Base-by-base conservation (phyloP, 2,797 vertebrate genomes). In the Scomberomorus guttatus region DNA sequence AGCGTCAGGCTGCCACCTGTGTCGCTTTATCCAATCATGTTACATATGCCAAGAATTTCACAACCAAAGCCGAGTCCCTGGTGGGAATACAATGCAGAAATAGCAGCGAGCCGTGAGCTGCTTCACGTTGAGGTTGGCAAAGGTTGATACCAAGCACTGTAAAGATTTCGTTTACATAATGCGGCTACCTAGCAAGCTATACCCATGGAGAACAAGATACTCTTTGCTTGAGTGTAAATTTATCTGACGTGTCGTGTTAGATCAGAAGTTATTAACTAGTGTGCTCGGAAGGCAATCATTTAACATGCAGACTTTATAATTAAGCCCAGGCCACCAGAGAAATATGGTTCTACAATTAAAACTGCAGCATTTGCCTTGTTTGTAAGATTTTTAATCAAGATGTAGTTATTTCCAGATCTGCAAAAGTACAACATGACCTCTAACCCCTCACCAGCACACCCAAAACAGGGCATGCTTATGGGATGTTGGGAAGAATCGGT, bases 11-110 rank as follows among this genome's bases (percentile, higher is more conserved):
- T 29, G 48, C 81, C 91, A 91, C 88, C 88, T 90, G 88, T 89
- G 88, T 75, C 32, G 57, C 80, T 92, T 90, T 83, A 90, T 87
- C 81, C 80, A 90, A 87, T 92, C 79, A 73, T 67, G 87, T 78
- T 34, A 56, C 82, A 77, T 72, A 92, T 82, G 87, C 76, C 51
- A 69, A 59, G 88, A 90, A 93, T 92, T 83, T 90, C 82, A 89
- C 88, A 86, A 89, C 81, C 74, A 69, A 82, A 81, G 76, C 51
- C 11, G 9, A 61, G 60, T 25, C 63, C 82, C 72, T 2, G 34
- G 20, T 73, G 84, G 77, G 88, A 77, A 78, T 22, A 76, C 81
- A 61, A 59, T 3, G 80, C 84, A 80, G 88, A 74, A 89, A 92
- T 93, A 90, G 89, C 77, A 52, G 59, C 29, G 24, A 63, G 82